Base-by-base conservation (phyloP, 92 coral and sea anemone genomes). In the Porites divaricata region DNA sequence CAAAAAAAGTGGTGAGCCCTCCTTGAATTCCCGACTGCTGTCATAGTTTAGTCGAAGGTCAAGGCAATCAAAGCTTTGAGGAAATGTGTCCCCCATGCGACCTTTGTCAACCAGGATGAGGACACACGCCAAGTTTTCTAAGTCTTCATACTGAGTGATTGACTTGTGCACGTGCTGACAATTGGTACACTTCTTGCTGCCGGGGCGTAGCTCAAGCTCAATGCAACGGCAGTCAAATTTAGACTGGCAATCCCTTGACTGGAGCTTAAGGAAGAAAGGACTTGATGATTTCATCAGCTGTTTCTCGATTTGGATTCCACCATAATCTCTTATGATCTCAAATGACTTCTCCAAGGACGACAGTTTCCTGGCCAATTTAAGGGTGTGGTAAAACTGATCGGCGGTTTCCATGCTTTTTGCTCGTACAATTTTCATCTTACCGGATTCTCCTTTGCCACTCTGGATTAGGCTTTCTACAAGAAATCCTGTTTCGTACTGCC, bases 51-150 rank as follows among this genome's bases (percentile, higher is more conserved):
- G 87, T 9, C 91, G 87, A 21, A 88, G 52, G 85, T 88, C 91
- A 48, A 88, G 70, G 41, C 91, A 88, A 19, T 83, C 81, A 76
- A 88, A 88, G 66, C 91, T 82, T 9, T 83, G 83, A 48, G 91
- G 91, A 45, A 88, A 88, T 71, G 91, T 88, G 74, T 88, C 91
- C 67, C 91, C 91, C 91, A 83, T 88, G 25, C 91, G 91, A 53
- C 91, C 91, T 62, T 88, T 88, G 16, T 83, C 91, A 16, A 88
- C 88, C 84, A 88, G 84, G 52, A 88, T 76, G 8, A 88, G 84
- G 13, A 88, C 57, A 50, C 91, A 83, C 5, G 91, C 88, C 64
- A 88, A 74, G n/a, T 77, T 80, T 45, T 88, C 91, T 49, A 88
- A 70, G 65, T 88, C 91, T 57, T 82, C 91, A 68, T 88, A 88